phyloP scores from a whole-genome alignment of 2,888 invertebrate genomes.

The Lithosia quadra region DNA sequence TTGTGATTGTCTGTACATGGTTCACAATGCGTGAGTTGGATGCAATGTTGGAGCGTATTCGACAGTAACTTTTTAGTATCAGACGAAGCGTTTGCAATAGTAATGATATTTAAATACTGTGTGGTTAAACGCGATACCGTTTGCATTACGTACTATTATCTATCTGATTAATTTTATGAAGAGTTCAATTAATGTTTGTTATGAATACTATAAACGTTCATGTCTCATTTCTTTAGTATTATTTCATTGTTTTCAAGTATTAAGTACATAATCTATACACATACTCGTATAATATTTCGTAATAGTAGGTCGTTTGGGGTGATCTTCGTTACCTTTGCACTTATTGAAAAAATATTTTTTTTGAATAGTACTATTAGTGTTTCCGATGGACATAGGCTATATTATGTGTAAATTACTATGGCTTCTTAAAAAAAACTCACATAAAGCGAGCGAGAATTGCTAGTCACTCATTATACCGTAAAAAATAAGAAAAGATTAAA shows the following conservation, averaged over 20 bases:
- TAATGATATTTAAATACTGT: not conserved
- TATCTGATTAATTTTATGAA: not conserved
- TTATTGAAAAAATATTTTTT: no score
- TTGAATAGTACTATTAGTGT: no score
- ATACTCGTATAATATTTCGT: no score
- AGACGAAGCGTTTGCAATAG: not conserved
- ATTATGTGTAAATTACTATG: no score
- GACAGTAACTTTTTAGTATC: not conserved
- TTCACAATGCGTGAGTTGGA: not conserved
- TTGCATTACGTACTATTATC: not conserved
- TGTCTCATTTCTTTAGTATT: not conserved
- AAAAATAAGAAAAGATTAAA: not conserved
- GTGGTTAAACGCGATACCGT: not conserved
- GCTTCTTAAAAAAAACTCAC: no score
- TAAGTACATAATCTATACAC: no score
- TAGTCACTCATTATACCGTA: not conserved
- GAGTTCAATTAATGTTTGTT: not conserved
- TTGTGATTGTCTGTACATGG: no score
- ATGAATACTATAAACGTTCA: not conserved
- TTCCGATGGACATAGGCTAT: no score
- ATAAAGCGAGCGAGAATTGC: no score
- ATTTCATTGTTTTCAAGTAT: no score
- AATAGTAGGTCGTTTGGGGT: no score
- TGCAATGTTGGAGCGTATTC: not conserved
- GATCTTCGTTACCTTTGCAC: no score